A percentile compares a stretch with the other conserved stretches of the same genome.
Evolutionary conservation across 2,113 vertebrate genomes (phyloP).

Genomic region (Oreochromis spilurus): DNA sequence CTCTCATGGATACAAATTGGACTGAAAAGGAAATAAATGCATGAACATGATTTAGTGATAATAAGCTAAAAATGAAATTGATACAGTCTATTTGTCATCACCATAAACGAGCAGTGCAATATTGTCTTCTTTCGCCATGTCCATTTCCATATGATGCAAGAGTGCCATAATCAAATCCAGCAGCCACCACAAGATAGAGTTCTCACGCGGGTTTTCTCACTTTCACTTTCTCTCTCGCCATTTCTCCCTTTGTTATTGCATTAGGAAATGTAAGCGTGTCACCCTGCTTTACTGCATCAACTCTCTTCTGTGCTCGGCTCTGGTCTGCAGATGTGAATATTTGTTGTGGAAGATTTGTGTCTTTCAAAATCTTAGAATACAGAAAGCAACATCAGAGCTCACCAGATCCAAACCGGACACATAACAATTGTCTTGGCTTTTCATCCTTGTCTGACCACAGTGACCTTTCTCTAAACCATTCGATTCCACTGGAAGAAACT

Average conservation of each 20-base stretch:
- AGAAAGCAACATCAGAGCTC: neutral
- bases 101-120: neutral
- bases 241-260: neutral
- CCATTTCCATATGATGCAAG: slow-evolving; percentile 19
- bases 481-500: neutral
- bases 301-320: slow-evolving; percentile 11
- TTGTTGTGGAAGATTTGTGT: neutral
- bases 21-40: neutral
- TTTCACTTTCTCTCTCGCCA: slow-evolving; percentile 30
- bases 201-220: slow-evolving; percentile 17
- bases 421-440: neutral
- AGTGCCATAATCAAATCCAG: slow-evolving; percentile 16
- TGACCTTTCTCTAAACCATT: neutral
- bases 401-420: neutral
- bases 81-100: neutral
- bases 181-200: neutral
- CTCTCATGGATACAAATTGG: neutral
- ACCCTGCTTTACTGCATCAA: neutral
- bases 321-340: slow-evolving; percentile 54
- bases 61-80: neutral
- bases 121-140: slow-evolving; percentile 1
- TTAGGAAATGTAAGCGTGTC: slow-evolving; percentile 53
- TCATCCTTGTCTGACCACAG: neutral
- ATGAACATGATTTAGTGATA: neutral
- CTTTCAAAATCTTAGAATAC: neutral